Evolutionary conservation across 2,797 vertebrate genomes (phyloP).

Genomic region (Oreochromis grahami): DNA sequence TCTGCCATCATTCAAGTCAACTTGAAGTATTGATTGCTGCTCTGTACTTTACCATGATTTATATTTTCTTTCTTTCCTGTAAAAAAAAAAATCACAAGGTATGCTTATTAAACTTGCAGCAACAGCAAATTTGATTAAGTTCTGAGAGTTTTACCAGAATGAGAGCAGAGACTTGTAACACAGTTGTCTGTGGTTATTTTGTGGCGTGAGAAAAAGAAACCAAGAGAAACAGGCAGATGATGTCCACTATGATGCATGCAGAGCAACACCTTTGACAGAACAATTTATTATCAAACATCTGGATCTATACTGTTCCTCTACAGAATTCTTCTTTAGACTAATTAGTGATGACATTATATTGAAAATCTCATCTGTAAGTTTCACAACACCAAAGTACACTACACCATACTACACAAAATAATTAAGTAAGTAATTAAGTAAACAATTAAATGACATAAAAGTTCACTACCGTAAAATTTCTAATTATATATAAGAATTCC

Average conservation of each 20-base stretch:
- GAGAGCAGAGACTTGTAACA: accelerated
- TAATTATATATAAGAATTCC: neutral
- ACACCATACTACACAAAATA: neutral
- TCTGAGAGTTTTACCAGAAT: neutral
- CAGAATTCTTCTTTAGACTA: neutral
- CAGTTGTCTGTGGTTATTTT: neutral
- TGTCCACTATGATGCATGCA: neutral
- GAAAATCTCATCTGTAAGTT: neutral
- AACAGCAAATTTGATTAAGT: neutral
- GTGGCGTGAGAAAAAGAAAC: neutral
- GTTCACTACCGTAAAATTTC: neutral
- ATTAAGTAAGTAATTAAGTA: neutral
- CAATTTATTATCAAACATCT: neutral
- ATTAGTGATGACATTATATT: neutral
- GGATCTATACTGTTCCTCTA: neutral
- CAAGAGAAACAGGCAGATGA: neutral
- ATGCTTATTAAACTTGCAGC: neutral
- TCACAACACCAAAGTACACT: neutral
- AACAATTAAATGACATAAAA: neutral
- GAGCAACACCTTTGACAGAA: neutral
- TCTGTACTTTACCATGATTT: neutral
- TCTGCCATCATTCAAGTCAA: neutral
- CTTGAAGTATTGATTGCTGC: neutral
- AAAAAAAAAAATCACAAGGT: neutral
- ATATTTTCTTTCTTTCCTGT: neutral